Evolutionary conservation across 2,797 vertebrate species (phyloP), one percentile per base, ranked within the genome.

Genomic region (Diplodus sargus): DNA sequence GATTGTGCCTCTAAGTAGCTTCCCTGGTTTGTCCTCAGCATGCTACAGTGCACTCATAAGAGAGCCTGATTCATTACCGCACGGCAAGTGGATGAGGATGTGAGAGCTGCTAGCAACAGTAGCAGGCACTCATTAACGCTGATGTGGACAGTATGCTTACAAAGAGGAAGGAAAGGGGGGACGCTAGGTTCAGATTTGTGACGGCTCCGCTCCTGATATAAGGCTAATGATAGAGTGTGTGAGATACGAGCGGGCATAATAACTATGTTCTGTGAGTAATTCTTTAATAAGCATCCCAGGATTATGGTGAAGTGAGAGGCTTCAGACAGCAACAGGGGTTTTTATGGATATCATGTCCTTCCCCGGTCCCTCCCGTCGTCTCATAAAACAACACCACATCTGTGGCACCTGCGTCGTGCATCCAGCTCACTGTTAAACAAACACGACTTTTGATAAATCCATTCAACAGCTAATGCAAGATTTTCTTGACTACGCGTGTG

Each of bases 11-110:
- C 75, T 78, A 85, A 90, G 89, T 87, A 89, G 88, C 87, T 91
- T 91, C 88, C 81, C 63, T 79, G 82, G 84, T 90, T 93, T 90
- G 84, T 94, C 90, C 87, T 89, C 84, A 76, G 77, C 79, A 69
- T 81, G 80, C 78, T 63, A 80, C 79, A 81, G 61, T 79, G 67
- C 53, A 7, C 86, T 81, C 78, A 76, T 81, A 74, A 86, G 82
- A 85, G 84, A 87, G 82, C 87, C 90, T 91, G 87, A 94, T 93
- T 93, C 91, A 93, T 93, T 89, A 85, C 86, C 74, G 86, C 87
- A 87, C 90, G 91, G 91, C 87, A 90, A 94, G 87, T 89, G 78
- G 89, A 85, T 76, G 85, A 82, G 83, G 84, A 89, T 79, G 82
- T 80, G 69, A 85, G 79, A 81, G 66, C 76, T 73, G 56, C 83